Evolutionary conservation across 1,140 invertebrate genomes (phyloP), one percentile per base, ranked within the genome.

Genomic region (Drosophila teissieri): DNA sequence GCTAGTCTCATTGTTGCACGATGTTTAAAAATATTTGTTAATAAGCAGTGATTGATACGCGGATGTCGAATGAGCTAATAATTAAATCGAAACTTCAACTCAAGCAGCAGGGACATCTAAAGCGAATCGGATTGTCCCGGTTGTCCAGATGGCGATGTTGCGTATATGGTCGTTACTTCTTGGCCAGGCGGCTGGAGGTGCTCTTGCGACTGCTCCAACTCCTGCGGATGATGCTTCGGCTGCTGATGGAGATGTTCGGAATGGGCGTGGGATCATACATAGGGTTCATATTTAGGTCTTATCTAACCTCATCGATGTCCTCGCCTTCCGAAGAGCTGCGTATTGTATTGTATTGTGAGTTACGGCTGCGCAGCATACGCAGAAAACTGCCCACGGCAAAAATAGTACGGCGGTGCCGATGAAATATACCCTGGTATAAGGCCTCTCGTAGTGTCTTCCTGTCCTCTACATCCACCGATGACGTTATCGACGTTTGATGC

Each of bases 291-390:
- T 37, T 24, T 57, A 53, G 62, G 40, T 92, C 73, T 91, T 92
- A 92, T 92, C 92, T 92, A 80, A 91, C 88, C 75, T 92, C 92
- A 70, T 92, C 91, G 56, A 92, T 86, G 46, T 92, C 92, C 69
- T 92, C 92, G 52, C 88, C 91, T 60, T 92, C 92, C 14, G 91
- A 92, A 27, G 92, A 91, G 68, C 92, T 92, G 65, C 94, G 92
- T 93, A 96, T 96, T 36, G 95, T 96, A 92, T 96, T 96, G 73
- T 96, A 96, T 91, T 96, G 96, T 74, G 95, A 96, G 68, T 96
- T 96, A 92, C 96, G 95, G 91, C 95, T 95, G 91, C 95, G 95
- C 69, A 96, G 92, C 95, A 96, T 96, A 63, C 96, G 94, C 42
- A 96, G 94, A 90, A 96, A 96, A 53, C 95, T 96, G 36, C 96